phyloP scores from a whole-genome alignment of 2,113 vertebrate species.

The Myodes glareolus region DNA sequence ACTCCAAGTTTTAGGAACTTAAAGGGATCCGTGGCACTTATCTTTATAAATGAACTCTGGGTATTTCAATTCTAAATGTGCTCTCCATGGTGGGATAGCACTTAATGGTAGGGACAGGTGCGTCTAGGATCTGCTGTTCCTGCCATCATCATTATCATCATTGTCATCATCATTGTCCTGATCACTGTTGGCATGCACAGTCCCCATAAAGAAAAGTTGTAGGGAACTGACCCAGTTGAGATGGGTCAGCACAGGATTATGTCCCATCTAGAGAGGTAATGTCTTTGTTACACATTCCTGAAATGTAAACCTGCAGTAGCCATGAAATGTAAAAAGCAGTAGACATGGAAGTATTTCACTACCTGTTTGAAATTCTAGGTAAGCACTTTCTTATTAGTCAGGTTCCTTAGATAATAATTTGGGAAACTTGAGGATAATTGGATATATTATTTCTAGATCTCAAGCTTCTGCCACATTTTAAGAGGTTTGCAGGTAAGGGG shows the following conservation, averaged over 20 bases:
- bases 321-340: neutral
- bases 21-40: neutral
- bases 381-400: neutral
- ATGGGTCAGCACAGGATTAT: neutral
- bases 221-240: neutral
- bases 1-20: neutral
- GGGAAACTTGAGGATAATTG: constrained; percentile 9
- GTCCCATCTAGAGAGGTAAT: neutral
- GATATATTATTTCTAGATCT: neutral
- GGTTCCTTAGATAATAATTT: neutral
- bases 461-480: neutral
- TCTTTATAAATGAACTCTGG: constrained; percentile 13
- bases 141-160: neutral
- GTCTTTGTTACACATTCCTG: neutral
- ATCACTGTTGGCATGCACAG: neutral
- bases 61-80: constrained; percentile 26
- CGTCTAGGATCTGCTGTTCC: neutral
- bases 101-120: neutral
- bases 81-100: neutral
- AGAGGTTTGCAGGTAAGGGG: neutral
- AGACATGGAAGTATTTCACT: neutral
- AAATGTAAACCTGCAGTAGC: neutral
- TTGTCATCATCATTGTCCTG: neutral
- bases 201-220: neutral
- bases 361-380: constrained; percentile 31